Evolutionary conservation across 2,797 vertebrate genomes (phyloP), one percentile per base, ranked within the genome.

Genomic region (Bufotes viridis): DNA sequence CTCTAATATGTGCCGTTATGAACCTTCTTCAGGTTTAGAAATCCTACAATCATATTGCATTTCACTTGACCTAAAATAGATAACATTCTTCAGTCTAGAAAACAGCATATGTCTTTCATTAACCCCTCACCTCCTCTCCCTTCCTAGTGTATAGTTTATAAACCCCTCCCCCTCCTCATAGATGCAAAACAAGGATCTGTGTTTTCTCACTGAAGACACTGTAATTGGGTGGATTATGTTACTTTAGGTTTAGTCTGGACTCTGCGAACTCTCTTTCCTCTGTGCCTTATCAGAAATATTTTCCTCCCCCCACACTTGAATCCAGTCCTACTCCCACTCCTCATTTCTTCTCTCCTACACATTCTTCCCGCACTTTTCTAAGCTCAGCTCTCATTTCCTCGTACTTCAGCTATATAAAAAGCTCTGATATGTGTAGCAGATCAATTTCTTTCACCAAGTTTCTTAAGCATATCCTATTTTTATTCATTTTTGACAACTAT

Each of bases 81-180:
- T 85, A 78, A 85, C 49, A 85, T 85, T 85, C 63, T 53, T 78
- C n/a, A 65, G 74, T 63, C 74, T 65, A 85, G 58, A 78, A 85
- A 78, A 34, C 74, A 85, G 72, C 87, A 85, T 78, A 85, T 88
- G 83, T 81, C 87, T 76, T 60, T 89, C 69, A 85, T 89, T 89
- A 85, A 85, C 78, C 78, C 81, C 78, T 89, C 69, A 81, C 83
- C 87, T 78, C 57, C 78, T 42, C 58, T 65, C 69, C 78, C 53
- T 70, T 29, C 18, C 42, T 22, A 74, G 82, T 15, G 15, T 74
- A 88, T 63, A 53, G 29, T 85, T 85, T 85, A 67, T 20, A 55
- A 55, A 76, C 34, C 76, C 75, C 74, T 72, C 81, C 65, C 42
- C 24, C 24, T 74, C 18, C 20, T 78, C n/a, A 76, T 84, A 74